Percentiles rank a stretch among this genome's conserved stretches.
phyloP scores from a whole-genome alignment of 1,140 invertebrate species.

The Acromyrmex echinatior region DNA sequence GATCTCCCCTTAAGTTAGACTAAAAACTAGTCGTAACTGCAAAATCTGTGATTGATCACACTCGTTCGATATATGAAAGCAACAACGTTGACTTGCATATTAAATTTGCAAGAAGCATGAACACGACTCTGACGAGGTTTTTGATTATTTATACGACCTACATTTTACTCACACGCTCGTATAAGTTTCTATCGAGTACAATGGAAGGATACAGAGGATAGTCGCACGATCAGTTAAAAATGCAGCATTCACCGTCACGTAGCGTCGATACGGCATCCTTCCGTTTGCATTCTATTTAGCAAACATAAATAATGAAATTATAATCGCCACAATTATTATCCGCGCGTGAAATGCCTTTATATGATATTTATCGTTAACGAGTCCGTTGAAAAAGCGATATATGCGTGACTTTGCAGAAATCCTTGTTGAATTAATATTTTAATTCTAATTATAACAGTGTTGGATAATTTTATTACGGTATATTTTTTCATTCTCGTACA shows the following conservation, averaged over 20 bases:
- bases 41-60: neutral
- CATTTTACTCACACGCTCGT: constrained; percentile 57
- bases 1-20: neutral
- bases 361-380: constrained; percentile 46
- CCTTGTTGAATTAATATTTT: constrained; percentile 32
- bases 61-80: neutral
- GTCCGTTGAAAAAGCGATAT: constrained; percentile 31
- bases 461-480: neutral
- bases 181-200: constrained; percentile 12
- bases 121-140: neutral
- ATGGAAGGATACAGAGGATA: constrained; percentile 7
- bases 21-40: neutral
- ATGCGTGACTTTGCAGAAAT: constrained; percentile 37
- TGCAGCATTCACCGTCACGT: constrained; percentile 37
- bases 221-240: constrained; percentile 48
- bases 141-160: constrained; percentile 38
- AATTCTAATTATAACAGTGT: neutral
- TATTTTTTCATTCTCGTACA: constrained; percentile 7
- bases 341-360: constrained; percentile 7
- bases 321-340: constrained; percentile 45
- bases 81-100: neutral
- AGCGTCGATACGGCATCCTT: constrained; percentile 45
- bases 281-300: constrained; percentile 19
- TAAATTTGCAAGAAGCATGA: constrained; percentile 23
- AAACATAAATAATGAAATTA: constrained; percentile 54